Base-by-base conservation (phyloP, 2,797 vertebrate genomes). In the Graptemys geographica region DNA sequence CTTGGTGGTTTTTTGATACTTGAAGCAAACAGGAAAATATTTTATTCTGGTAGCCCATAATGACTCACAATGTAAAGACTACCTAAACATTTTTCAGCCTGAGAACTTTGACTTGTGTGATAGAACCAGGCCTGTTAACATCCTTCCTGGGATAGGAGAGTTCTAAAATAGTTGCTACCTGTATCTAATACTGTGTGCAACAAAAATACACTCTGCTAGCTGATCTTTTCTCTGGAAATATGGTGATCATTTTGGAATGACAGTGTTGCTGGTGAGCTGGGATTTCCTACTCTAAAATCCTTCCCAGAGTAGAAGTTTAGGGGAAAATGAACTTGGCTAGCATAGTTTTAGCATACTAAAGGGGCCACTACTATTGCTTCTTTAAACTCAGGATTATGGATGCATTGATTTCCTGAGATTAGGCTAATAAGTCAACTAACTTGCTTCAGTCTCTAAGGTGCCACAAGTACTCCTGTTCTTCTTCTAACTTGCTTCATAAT, bases 1-100 rank as follows among this genome's bases (percentile, higher is more conserved):
- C 62, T 86, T 95, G 87, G 87, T 94, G 56, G 59, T n/a, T 91
- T 94, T 95, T 87, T 85, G 91, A 93, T 74, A 94, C n/a, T 93
- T 52, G 76, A 72, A 93, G 62, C 84, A 94, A 96, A 92, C 12
- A 90, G 23, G 56, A 92, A 93, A 94, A 89, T 76, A 94, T 93
- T 92, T 92, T 92, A 87, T 90, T 93, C 91, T 96, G 18, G 72
- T 69, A 87, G 53, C 1, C 89, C 72, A 57, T 9, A 18, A 25
- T 88, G 28, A 86, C 28, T 87, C 21, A 33, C 86, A 89, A 83
- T 57, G 44, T 57, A 88, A 90, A 72, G 92, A 84, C 59, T 62
- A 0, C 0, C 59, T 93, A 72, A 94, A 88, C 4, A 5, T 84
- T 80, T 37, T 31, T 44, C 0, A 3, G 16, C 5, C 80, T 62